Conservation (phyloP, 2,113 vertebrate species). For the Amblyopsis rosae region DNA sequence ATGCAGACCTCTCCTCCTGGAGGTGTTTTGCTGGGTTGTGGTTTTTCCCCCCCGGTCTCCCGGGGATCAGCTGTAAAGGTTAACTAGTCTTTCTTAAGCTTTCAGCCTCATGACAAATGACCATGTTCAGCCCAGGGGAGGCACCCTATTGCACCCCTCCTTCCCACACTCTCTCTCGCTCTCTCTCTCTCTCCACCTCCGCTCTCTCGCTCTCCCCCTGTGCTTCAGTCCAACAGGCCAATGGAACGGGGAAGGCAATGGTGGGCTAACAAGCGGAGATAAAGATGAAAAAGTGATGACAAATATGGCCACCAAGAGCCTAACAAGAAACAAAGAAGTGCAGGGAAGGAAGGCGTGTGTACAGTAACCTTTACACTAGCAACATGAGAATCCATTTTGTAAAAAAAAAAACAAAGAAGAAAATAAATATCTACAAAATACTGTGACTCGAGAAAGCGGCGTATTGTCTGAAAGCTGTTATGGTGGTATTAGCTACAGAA, state of each 20-base stretch:
- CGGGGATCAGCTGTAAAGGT: conserved; percentile 72
- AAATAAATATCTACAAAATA: too few species aligned
- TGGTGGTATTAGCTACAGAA: too few species aligned
- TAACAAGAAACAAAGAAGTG: conserved; percentile 25
- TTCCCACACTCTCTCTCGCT: conserved; percentile 12
- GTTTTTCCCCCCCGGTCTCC: conserved; percentile 51
- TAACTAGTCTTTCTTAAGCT: conserved; percentile 79
- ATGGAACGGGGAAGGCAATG: conserved; percentile 28
- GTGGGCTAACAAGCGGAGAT: conserved; percentile 26
- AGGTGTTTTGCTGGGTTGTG: conserved; percentile 67
- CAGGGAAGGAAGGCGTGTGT: background rate
- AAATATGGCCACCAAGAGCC: conserved; percentile 24
- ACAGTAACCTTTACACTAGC: background rate
- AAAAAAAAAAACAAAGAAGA: too few species aligned
- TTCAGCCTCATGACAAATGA: conserved; percentile 77
- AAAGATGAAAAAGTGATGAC: background rate
- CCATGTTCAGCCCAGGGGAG: conserved; percentile 67
- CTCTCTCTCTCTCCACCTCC: background rate
- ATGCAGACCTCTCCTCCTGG: conserved; percentile 37
- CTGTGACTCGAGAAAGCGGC: too few species aligned
- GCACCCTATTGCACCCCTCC: conserved; percentile 61
- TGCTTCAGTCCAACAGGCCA: conserved; percentile 42
- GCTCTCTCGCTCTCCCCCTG: conserved; percentile 19
- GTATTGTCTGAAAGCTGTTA: too few species aligned
- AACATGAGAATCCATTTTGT: too few species aligned